These are phyloP conservation scores for Saccostrea glomerata DNA, from an alignment of 1,140 invertebrate genomes.

Conservation along the genomic window DNA sequence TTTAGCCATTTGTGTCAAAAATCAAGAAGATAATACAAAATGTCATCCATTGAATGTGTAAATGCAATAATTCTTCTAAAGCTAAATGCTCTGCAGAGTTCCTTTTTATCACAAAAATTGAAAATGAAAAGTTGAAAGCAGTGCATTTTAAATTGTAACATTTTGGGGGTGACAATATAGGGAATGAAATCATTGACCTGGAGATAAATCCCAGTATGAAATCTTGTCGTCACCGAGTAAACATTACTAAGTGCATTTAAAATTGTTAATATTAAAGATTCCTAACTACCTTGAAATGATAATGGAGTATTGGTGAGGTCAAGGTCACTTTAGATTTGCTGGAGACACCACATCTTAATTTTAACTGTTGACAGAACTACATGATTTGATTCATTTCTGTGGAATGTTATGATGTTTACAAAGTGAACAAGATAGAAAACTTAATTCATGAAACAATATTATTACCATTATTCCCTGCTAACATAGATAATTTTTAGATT, in stretches of 20 bases:
- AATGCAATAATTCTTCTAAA: no score
- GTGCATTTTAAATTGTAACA: not conserved
- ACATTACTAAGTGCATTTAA: not conserved
- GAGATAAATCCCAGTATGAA: not conserved
- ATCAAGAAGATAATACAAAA: not conserved
- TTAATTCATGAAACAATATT: no score
- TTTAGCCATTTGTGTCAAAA: conserved; percentile 4
- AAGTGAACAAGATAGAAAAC: no score
- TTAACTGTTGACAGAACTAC: not conserved
- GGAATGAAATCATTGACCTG: not conserved
- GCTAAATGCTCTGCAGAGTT: no score
- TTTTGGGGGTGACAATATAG: not conserved
- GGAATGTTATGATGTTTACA: no score
- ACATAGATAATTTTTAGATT: no score
- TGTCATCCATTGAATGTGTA: no score
- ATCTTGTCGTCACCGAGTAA: not conserved
- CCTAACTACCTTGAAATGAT: conserved; percentile 31
- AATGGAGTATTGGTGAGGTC: conserved; percentile 7
- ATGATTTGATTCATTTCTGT: not conserved
- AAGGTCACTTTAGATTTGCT: not conserved
- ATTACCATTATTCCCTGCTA: no score
- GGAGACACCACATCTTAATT: not conserved
- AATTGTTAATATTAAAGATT: not conserved
- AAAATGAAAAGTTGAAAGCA: no score
- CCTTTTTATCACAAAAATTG: no score